Evolutionary conservation across 2,888 invertebrate species (phyloP).

Genomic region (Leptothorax acervorum): DNA sequence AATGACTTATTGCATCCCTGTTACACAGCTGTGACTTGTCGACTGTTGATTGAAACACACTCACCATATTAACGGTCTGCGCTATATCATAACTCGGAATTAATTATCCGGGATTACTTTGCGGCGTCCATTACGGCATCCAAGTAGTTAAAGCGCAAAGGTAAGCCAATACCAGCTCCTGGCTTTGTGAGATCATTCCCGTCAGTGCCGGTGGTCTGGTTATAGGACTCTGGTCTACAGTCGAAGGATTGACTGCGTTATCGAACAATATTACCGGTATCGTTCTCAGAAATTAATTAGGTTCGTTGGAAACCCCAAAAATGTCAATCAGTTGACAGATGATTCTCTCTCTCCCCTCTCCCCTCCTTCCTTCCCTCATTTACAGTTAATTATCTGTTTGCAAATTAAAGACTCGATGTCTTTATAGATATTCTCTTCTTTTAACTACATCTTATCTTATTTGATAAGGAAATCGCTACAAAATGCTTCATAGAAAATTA

Average conservation of each 20-base stretch:
- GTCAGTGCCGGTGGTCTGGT: conserved; percentile 49
- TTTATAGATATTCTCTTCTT: neutral
- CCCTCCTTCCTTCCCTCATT: neutral
- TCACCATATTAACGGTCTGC: conserved; percentile 55
- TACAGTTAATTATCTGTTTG: neutral
- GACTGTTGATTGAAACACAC: conserved; percentile 50
- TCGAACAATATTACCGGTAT: conserved; percentile 60
- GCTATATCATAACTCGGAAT: conserved; percentile 63
- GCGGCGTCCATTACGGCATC: conserved; percentile 62
- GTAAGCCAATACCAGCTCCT: conserved; percentile 52
- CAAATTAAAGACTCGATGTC: neutral
- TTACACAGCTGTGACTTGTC: conserved; percentile 42
- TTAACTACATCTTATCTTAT: neutral
- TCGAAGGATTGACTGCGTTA: conserved; percentile 55
- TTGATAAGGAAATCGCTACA: neutral
- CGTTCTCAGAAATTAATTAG: conserved; percentile 64
- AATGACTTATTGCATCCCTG: neutral
- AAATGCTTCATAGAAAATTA: neutral
- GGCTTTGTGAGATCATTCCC: conserved; percentile 69
- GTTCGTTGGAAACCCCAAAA: conserved; percentile 62
- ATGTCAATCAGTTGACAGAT: conserved; percentile 39
- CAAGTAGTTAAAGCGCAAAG: conserved; percentile 55
- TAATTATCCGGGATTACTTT: conserved; percentile 74
- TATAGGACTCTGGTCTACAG: conserved; percentile 49
- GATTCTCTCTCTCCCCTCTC: neutral